These are phyloP conservation scores for Tachypleus tridentatus DNA, from an alignment of 1,140 invertebrate species.

Conservation along the genomic window DNA sequence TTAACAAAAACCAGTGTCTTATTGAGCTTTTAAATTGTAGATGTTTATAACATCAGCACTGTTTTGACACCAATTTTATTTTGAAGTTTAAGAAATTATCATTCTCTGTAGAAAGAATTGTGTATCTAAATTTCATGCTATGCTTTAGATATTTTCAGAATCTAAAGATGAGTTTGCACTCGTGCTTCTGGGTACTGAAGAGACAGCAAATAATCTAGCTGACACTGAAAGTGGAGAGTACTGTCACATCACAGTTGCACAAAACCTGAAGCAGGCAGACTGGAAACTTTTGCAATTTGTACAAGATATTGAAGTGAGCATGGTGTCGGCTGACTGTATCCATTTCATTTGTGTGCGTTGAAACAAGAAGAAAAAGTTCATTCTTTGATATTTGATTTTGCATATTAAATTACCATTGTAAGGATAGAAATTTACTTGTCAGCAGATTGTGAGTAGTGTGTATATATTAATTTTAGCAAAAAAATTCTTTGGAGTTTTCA, in stretches of 20 bases:
- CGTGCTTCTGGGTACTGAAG: constrained; percentile 37
- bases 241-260: constrained; percentile 34
- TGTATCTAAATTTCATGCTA: constrained; percentile 1
- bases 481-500: not conserved
- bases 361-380: too few species aligned
- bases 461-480: not conserved
- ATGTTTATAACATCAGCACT: too few species aligned
- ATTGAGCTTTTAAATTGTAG: too few species aligned
- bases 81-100: too few species aligned
- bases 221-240: constrained; percentile 31
- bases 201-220: constrained; percentile 38
- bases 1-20: too few species aligned
- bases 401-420: too few species aligned
- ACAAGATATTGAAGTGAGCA: constrained; percentile 31
- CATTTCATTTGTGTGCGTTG: not conserved
- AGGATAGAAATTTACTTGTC: too few species aligned
- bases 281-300: constrained; percentile 38
- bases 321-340: constrained; percentile 35
- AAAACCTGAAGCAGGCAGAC: constrained; percentile 30
- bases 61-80: too few species aligned
- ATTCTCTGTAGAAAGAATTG: constrained; percentile 1
- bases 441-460: not conserved
- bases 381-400: too few species aligned
- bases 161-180: constrained; percentile 40
- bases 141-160: constrained; percentile 38